phyloP scores from a whole-genome alignment of 2,888 invertebrate genomes.

The Melipona bicolor region DNA sequence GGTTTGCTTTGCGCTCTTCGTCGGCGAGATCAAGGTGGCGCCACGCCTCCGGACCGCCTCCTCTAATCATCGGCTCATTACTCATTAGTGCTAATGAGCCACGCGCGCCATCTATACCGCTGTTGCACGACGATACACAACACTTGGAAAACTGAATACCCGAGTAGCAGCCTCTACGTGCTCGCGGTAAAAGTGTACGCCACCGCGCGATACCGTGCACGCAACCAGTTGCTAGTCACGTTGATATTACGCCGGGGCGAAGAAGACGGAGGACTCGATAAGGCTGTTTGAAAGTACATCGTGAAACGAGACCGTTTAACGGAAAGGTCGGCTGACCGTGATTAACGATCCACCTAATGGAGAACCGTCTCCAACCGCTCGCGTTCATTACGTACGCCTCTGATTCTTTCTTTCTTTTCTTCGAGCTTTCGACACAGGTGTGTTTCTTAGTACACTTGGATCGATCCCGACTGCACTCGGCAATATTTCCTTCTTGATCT shows the following conservation, averaged over 20 bases:
- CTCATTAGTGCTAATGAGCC: conserved; percentile 84
- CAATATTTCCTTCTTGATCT: neutral
- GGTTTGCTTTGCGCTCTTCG: conserved; percentile 76
- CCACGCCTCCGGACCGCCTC: conserved; percentile 83
- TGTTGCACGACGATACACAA: conserved; percentile 52
- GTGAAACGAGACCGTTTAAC: conserved; percentile 61
- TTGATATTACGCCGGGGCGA: neutral
- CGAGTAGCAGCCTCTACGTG: conserved; percentile 55
- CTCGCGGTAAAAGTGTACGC: conserved; percentile 49
- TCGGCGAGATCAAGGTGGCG: conserved; percentile 82
- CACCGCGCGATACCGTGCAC: conserved; percentile 70
- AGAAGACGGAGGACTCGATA: conserved; percentile 55
- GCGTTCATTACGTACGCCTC: conserved; percentile 45
- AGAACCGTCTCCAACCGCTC: conserved; percentile 61
- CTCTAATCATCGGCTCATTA: conserved; percentile 84
- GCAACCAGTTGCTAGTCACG: conserved; percentile 53
- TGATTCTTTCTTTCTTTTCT: no score
- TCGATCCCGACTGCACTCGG: neutral
- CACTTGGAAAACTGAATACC: conserved; percentile 59
- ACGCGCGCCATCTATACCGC: conserved; percentile 78
- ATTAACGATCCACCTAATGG: conserved; percentile 65
- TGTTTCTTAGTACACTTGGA: neutral
- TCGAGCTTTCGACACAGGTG: neutral
- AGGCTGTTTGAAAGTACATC: conserved; percentile 38
- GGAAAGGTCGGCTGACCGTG: conserved; percentile 60